A percentile compares a stretch with the other conserved stretches of the same genome.
These are phyloP conservation scores for Tethea ocularis DNA, from an alignment of 2,888 invertebrate species.

Conservation along the genomic window DNA sequence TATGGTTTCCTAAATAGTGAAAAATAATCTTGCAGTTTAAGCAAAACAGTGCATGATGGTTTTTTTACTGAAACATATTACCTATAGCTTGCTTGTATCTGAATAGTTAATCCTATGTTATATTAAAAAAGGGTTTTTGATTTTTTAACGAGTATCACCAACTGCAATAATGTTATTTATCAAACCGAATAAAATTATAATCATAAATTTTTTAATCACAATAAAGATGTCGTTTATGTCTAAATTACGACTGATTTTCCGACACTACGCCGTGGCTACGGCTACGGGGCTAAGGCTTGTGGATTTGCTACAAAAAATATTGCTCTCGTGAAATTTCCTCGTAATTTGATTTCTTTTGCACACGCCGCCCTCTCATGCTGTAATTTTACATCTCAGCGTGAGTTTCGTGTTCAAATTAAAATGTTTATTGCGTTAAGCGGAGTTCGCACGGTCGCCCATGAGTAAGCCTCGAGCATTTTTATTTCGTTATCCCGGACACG, in stretches of 20 bases:
- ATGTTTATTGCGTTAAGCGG: conserved; percentile 82
- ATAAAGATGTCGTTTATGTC: not conserved
- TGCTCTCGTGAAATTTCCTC: conserved; percentile 60
- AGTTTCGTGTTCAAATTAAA: conserved; percentile 82
- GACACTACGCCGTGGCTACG: not conserved
- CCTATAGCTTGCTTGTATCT: no score
- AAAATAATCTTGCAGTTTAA: no score
- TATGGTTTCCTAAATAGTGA: no score
- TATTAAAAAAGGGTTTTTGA: no score
- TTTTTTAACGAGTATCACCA: no score
- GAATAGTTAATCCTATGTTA: no score
- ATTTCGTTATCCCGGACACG: conserved; percentile 77
- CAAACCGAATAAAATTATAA: not conserved
- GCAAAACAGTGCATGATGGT: no score
- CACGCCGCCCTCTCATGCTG: conserved; percentile 66
- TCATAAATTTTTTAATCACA: not conserved
- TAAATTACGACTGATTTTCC: conserved; percentile 6
- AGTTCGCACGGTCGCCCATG: conserved; percentile 76
- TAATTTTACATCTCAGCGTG: conserved; percentile 81
- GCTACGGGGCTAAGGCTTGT: conserved; percentile 20
- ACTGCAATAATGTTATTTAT: no score
- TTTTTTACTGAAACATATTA: no score
- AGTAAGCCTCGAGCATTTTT: conserved; percentile 70
- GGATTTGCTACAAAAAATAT: conserved; percentile 28
- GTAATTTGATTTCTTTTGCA: conserved; percentile 73